Evolutionary conservation across 2,797 vertebrate genomes (phyloP).

Genomic region (Acanthurus lineatus): DNA sequence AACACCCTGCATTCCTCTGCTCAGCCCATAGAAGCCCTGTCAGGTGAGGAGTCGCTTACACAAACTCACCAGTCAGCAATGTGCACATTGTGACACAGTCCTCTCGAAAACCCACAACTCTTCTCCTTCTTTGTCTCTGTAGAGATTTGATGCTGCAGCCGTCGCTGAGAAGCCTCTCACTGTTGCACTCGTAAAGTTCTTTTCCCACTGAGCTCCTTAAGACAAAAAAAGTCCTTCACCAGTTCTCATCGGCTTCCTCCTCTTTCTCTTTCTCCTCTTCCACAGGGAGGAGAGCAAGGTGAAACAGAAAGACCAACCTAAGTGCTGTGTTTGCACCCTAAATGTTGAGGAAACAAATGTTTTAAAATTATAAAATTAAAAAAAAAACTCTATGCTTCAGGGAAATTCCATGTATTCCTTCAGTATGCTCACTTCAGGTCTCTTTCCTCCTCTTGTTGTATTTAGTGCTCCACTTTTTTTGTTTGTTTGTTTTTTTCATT

Average conservation of each 20-base stretch:
- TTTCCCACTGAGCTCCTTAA: slow-evolving; percentile 81
- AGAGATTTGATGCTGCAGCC: slow-evolving; percentile 82
- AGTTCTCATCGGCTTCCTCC: slow-evolving; percentile 75
- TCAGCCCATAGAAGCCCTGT: slow-evolving; percentile 89
- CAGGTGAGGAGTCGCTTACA: slow-evolving; percentile 82
- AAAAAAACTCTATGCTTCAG: slow-evolving; percentile 80
- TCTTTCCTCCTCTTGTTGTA: slow-evolving; percentile 69
- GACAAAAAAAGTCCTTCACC: slow-evolving; percentile 64
- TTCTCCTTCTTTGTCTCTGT: slow-evolving; percentile 28
- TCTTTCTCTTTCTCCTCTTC: slow-evolving; percentile 49
- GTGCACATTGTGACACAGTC: fast-evolving
- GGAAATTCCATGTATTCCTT: slow-evolving; percentile 79
- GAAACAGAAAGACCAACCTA: slow-evolving; percentile 69
- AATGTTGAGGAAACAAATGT: slow-evolving; percentile 63
- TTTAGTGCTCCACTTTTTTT: slow-evolving; percentile 37
- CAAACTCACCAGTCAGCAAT: too few species aligned
- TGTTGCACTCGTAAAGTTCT: slow-evolving; percentile 85
- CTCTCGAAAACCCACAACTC: not conserved
- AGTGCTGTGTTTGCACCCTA: slow-evolving; percentile 79
- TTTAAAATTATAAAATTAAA: slow-evolving; percentile 47
- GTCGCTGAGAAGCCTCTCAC: slow-evolving; percentile 58
- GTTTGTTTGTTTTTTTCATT: too few species aligned
- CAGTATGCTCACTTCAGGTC: slow-evolving; percentile 66
- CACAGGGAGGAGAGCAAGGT: slow-evolving; percentile 57
- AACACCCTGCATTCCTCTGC: slow-evolving; percentile 85